Conservation (phyloP, 2,888 invertebrate genomes). For the Drosophila monieri region DNA sequence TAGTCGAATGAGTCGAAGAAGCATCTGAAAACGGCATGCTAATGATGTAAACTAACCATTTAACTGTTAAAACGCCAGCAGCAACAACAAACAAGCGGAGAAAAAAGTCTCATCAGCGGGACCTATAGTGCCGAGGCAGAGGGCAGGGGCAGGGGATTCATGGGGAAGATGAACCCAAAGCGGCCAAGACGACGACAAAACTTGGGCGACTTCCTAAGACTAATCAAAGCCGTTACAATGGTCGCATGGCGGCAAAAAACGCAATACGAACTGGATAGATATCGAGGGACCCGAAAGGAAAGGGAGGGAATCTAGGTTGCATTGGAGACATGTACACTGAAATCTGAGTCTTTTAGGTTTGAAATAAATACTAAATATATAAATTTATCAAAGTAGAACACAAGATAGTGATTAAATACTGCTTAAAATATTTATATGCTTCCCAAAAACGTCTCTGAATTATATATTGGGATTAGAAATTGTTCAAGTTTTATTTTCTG, state of each 20-base stretch:
- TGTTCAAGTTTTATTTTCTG: slow-evolving; percentile 25
- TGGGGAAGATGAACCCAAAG: slow-evolving; percentile 31
- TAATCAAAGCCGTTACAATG: slow-evolving; percentile 75
- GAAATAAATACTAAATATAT: background rate
- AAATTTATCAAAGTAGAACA: too few species aligned
- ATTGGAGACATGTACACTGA: slow-evolving; percentile 56
- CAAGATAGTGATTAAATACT: background rate
- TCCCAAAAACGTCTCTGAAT: background rate
- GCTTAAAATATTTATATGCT: background rate
- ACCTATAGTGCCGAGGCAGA: slow-evolving; percentile 15
- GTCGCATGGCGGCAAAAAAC: slow-evolving; percentile 65
- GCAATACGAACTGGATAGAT: slow-evolving; percentile 31
- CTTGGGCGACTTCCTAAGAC: slow-evolving; percentile 43
- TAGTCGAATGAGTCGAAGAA: slow-evolving; percentile 41
- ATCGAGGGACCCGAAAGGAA: slow-evolving; percentile 13
- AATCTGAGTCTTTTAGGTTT: background rate
- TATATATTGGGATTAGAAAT: background rate
- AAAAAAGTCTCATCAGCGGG: slow-evolving; percentile 45
- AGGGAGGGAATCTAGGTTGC: slow-evolving; percentile 76
- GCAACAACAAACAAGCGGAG: slow-evolving; percentile 43
- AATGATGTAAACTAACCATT: slow-evolving; percentile 77
- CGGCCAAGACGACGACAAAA: slow-evolving; percentile 29
- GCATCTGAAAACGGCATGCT: slow-evolving; percentile 57
- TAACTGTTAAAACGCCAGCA: slow-evolving; percentile 75
- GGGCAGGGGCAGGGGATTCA: slow-evolving; percentile 1